Evolutionary conservation across 2,888 invertebrate species (phyloP).

Genomic region (Nephrocerus scutellatus): DNA sequence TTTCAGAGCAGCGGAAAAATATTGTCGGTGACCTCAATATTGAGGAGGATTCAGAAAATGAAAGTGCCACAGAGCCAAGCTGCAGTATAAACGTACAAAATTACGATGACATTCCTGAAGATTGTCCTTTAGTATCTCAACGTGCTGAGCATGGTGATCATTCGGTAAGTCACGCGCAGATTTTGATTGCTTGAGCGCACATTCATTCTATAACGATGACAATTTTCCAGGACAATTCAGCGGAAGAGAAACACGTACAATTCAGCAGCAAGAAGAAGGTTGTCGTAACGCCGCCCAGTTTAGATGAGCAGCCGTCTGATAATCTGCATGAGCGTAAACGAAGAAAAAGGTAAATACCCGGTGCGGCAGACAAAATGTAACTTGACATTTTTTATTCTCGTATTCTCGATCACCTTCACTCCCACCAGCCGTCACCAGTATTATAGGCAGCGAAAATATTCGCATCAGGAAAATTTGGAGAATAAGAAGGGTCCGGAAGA

Average conservation of each 20-base stretch:
- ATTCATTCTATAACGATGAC: too few species aligned
- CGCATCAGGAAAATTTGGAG: conserved; percentile 65
- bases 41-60: conserved; percentile 44
- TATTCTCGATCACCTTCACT: too few species aligned
- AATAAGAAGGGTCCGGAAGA: conserved; percentile 40
- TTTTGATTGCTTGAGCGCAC: too few species aligned
- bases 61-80: conserved; percentile 38
- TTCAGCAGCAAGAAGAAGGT: conserved; percentile 46
- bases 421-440: conserved; percentile 58
- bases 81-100: conserved; percentile 38
- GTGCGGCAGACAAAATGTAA: background rate
- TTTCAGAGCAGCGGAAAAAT: conserved; percentile 39
- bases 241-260: conserved; percentile 50
- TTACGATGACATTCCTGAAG: conserved; percentile 47
- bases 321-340: conserved; percentile 49
- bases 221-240: conserved; percentile 41
- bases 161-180: conserved; percentile 38
- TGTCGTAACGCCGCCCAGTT: conserved; percentile 42
- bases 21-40: conserved; percentile 37
- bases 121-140: conserved; percentile 47
- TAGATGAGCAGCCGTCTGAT: conserved; percentile 44
- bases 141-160: conserved; percentile 47
- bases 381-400: background rate
- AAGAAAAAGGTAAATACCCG: conserved; percentile 46
- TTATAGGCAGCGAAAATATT: conserved; percentile 66